Base-by-base conservation (phyloP, 37 sponge, comb jelly and placozoan species). In the Hormiphora californensis region DNA sequence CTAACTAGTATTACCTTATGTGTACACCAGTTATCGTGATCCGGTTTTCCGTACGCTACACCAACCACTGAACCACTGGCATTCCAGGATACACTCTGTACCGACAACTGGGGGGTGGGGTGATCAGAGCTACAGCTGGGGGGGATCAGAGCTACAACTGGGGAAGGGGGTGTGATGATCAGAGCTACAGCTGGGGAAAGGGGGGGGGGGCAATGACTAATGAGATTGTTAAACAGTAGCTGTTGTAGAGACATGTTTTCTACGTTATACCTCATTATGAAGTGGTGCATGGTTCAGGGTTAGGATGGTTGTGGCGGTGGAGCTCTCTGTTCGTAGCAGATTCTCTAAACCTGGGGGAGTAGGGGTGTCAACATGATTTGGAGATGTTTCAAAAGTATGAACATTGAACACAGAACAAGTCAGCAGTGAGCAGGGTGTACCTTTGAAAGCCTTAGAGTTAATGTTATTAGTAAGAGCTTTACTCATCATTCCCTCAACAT, bases 11-110 rank as follows among this genome's bases (percentile, higher is more conserved):
- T 49, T 32, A 32, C 85, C 53, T 85, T 85, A 19, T 85, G 54
- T 9, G 85, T 85, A 19, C 85, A 85, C 85, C 85, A 85, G 33
- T 85, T 51, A 8, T 85, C 54, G 19, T 85, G 85, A 30, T 85
- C 53, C 15, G 15, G 85, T 51, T 85, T 51, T 3, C 85, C 85
- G 33, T 85, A 85, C 37, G 67, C 67, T 11, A 65, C 67, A 65
- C 67, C 67, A 65, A 65, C 35, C 67, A 65, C 67, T 36, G 67
- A 65, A 25, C 67, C 67, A 65, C 37, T 65, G 4, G 67, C 33
- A 31, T 65, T 65, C 67, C 67, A 65, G 5, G 37, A 33, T 19
- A 65, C 32, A 33, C 35, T 38, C 37, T 65, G 67, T 7, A 65
- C 67, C 35, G 67, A 65, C 67, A 65, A 36, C 37, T 34, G 37